Evolutionary conservation across 2,888 invertebrate genomes (phyloP), one percentile per base, ranked within the genome.

Genomic region (Calliphora vomitoria): DNA sequence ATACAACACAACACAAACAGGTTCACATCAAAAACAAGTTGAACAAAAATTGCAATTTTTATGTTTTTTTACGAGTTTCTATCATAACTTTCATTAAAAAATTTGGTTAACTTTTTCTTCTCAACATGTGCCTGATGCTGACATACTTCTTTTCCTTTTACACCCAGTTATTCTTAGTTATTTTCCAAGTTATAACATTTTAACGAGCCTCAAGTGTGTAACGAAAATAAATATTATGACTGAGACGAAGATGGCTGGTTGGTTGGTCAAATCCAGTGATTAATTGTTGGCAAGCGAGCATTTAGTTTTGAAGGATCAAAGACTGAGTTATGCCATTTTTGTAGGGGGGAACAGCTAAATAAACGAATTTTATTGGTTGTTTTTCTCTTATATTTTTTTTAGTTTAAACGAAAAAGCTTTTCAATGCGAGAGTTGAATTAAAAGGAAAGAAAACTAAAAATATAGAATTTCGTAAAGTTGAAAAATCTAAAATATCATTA

Each of bases 151-250:
- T 25, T 25, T 25, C 25, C 6, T 41, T 66, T 41, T 66, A 8
- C 18, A 13, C 13, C n/a, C n/a, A n/a, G n/a, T n/a, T n/a, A 50
- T 68, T 66, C 55, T 13, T 13, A 38, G 53, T 80, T 31, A 58
- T 44, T 44, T 44, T 44, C 13, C 44, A 13, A 13, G 31, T 58
- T 58, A 5, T 31, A 20, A 41, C 58, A n/a, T 66, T 74, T 74
- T 66, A 66, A 74, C 47, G 41, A 68, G 47, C 47, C 64, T 25
- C 60, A 5, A 68, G 50, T 55, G 79, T 6, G 5, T 53, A 62
- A 62, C 13, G 41, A 71, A 44, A 50, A 76, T 55, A 58, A 68
- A 8, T 31, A 3, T 66, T 31, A 13, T 13, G 8, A 68, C 5
- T 3, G 35, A 31, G 18, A 75, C 1, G n/a, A 68, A 62, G 2